Base-by-base conservation (phyloP, 2,888 invertebrate species). In the Aproaerema taeniolella region DNA sequence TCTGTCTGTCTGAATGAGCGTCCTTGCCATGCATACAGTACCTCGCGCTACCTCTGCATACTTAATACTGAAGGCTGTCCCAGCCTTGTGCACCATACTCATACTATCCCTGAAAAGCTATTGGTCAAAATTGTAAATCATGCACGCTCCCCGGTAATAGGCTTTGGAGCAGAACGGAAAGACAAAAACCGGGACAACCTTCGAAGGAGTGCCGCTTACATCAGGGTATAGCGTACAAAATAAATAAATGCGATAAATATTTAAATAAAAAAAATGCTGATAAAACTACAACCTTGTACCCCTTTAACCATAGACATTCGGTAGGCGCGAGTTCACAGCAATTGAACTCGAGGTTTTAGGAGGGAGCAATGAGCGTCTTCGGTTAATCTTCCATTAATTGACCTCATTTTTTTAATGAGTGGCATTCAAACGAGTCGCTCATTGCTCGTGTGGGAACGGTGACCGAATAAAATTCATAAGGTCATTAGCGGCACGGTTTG, bases 181-280 rank as follows among this genome's bases (percentile, higher is more conserved):
- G 79, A 78, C 79, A 80, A 83, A 87, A 87, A 83, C 87, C 87
- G 87, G 87, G 87, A 88, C 87, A 88, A 88, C 87, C 87, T 86
- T 87, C 82, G 85, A 85, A 79, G 86, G 85, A 82, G 76, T 74
- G 77, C 80, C 78, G 76, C 80, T 73, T 74, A 74, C 70, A 68
- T 67, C 66, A 69, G 79, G 78, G 68, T 74, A 68, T 77, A 80
- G 85, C 85, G 68, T 67, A 61, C 72, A 67, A 77, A 77, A 82
- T 80, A 83, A 79, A 83, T 81, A 83, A 73, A 83, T 79, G 82
- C 81, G 76, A 81, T 83, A 83, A 73, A 82, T 80, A 76, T 71
- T 62, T 73, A 78, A 73, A 78, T 67, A 74, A 71, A 75, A 74
- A n/a, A 71, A 71, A 78, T 78, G 76, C 74, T 80, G 68, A n/a